Conservation (phyloP, 2,888 invertebrate genomes). For the Stegana nigrithorax region DNA sequence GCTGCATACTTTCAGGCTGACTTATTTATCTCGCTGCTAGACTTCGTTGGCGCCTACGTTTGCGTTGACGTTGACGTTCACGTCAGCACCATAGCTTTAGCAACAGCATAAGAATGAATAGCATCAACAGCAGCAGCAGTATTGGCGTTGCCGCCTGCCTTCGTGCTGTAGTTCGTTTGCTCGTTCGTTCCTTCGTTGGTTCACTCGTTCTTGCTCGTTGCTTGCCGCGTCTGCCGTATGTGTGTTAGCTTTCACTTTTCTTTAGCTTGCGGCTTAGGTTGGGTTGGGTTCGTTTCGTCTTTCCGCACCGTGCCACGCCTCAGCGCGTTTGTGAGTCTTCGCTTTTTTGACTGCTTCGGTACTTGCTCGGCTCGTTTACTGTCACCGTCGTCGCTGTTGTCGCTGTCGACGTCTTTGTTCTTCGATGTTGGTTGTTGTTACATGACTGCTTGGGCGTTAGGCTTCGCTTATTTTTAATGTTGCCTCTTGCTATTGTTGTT, state of each 20-base stretch:
- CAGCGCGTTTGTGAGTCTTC: neutral
- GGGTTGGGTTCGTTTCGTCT: constrained; percentile 13
- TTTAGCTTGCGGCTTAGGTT: neutral
- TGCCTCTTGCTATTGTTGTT: constrained; percentile 16
- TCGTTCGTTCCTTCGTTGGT: neutral
- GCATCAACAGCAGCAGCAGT: no score
- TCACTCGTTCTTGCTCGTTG: neutral
- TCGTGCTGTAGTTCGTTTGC: constrained; percentile 29
- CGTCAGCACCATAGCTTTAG: no score
- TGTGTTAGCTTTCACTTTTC: neutral
- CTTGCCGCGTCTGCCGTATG: neutral
- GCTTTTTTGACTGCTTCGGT: neutral
- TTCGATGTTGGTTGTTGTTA: neutral
- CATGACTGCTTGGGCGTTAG: neutral
- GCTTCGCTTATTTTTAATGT: neutral
- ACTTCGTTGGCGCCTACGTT: constrained; percentile 35
- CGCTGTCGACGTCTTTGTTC: constrained; percentile 22
- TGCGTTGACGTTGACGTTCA: no score
- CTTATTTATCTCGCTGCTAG: constrained; percentile 2
- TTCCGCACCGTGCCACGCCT: constrained; percentile 12
- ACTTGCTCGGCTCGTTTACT: constrained; percentile 11
- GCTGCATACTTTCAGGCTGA: neutral
- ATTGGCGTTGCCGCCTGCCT: constrained; percentile 42
- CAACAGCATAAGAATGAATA: no score
- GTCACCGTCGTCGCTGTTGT: neutral